Conservation (phyloP, 2,888 invertebrate species). For the Chaitophorus viminalis region DNA sequence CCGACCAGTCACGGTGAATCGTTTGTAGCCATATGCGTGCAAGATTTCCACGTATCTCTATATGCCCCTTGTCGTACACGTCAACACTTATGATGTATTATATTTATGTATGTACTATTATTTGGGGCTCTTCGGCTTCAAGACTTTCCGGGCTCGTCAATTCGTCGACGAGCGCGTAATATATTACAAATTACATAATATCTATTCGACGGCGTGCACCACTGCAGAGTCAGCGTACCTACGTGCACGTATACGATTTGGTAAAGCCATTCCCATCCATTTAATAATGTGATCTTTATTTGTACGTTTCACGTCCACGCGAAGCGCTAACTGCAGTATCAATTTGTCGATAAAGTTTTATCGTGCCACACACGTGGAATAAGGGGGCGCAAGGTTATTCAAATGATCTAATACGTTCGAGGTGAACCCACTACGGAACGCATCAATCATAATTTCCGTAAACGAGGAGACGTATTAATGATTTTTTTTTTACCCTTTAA, state of each 20-base stretch:
- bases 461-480: conserved; percentile 26
- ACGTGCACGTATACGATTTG: background rate
- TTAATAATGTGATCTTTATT: background rate
- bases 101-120: too few species aligned
- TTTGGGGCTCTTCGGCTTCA: too few species aligned
- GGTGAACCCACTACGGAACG: background rate
- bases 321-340: background rate
- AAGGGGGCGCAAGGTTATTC: background rate
- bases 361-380: background rate
- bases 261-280: background rate
- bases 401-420: conserved; percentile 1
- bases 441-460: conserved; percentile 48
- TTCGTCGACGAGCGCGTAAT: too few species aligned
- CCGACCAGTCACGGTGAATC: too few species aligned
- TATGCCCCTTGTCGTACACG: too few species aligned
- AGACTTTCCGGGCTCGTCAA: too few species aligned
- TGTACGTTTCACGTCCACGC: background rate
- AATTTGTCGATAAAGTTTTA: conserved; percentile 16
- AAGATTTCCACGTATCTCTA: too few species aligned
- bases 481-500: conserved; percentile 22
- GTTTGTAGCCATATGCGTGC: too few species aligned
- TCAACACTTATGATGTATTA: too few species aligned
- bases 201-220: too few species aligned
- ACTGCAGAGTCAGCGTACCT: too few species aligned
- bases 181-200: too few species aligned